Evolutionary conservation across 2,888 invertebrate genomes (phyloP).

Genomic region (Cylloceria caligata): DNA sequence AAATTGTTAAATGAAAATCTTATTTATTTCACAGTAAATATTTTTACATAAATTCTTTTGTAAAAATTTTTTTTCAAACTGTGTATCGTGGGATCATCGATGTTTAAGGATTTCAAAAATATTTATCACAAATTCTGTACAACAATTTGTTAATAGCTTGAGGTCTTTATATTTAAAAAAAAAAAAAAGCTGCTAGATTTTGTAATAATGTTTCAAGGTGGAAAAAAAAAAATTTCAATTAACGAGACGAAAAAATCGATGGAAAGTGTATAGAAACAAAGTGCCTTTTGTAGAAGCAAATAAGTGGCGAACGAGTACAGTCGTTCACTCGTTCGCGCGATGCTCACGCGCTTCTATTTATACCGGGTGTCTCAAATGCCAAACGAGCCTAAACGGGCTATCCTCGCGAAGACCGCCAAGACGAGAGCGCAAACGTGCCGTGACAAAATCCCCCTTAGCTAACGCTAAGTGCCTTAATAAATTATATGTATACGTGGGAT

Average conservation of each 20-base stretch:
- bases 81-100: too few species aligned
- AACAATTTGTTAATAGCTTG: too few species aligned
- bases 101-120: too few species aligned
- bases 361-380: slow-evolving; percentile 82
- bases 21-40: too few species aligned
- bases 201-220: slow-evolving; percentile 25
- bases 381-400: slow-evolving; percentile 80
- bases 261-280: slow-evolving; percentile 68
- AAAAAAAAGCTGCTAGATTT: too few species aligned
- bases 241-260: slow-evolving; percentile 9
- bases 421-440: slow-evolving; percentile 80
- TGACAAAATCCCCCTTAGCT: slow-evolving; percentile 78
- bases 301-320: slow-evolving; percentile 36
- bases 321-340: slow-evolving; percentile 24
- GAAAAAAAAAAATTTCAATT: slow-evolving; percentile 20
- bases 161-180: too few species aligned
- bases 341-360: slow-evolving; percentile 78
- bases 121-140: too few species aligned
- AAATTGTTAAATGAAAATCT: too few species aligned
- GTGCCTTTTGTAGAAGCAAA: slow-evolving; percentile 83
- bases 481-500: slow-evolving; percentile 74
- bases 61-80: too few species aligned
- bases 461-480: slow-evolving; percentile 83
- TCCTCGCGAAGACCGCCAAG: slow-evolving; percentile 72
- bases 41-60: too few species aligned